phyloP scores from a whole-genome alignment of 2,888 invertebrate genomes.

The Meandrusa payeni region DNA sequence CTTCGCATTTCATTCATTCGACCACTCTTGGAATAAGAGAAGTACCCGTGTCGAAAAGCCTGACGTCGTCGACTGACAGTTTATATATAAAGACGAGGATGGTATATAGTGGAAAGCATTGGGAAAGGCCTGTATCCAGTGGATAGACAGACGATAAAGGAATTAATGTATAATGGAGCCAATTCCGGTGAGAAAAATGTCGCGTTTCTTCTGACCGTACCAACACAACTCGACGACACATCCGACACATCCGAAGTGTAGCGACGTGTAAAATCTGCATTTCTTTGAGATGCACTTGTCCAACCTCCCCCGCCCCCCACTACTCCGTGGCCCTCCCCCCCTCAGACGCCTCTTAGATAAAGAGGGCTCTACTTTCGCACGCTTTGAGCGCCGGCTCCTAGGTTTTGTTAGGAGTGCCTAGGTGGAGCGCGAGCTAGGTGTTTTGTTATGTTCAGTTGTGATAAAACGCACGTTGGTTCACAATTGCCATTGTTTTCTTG shows the following conservation, averaged over 20 bases:
- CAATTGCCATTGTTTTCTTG: conserved; percentile 38
- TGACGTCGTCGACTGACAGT: no score
- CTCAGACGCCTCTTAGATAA: conserved; percentile 68
- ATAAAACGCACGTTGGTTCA: conserved; percentile 36
- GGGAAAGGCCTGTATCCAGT: no score
- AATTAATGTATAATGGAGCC: no score
- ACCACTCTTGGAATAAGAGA: no score
- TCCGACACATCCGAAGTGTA: conserved; percentile 71
- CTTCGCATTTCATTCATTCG: no score
- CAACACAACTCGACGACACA: conserved; percentile 53
- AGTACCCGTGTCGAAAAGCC: no score
- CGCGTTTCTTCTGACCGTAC: conserved; percentile 42
- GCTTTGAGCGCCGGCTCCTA: conserved; percentile 68
- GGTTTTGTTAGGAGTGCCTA: conserved; percentile 63
- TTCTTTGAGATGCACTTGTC: conserved; percentile 81
- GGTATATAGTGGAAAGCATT: no score
- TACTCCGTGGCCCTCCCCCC: conserved; percentile 30
- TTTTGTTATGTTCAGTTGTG: conserved; percentile 42
- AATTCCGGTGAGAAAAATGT: no score
- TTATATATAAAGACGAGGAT: no score
- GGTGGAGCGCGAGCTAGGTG: conserved; percentile 34
- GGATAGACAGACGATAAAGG: no score
- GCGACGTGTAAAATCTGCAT: conserved; percentile 81
- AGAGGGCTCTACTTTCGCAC: conserved; percentile 76
- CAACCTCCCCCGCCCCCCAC: conserved; percentile 37